Conservation (phyloP, 1,140 invertebrate species). For the Hyposmocoma kahamanoa region DNA sequence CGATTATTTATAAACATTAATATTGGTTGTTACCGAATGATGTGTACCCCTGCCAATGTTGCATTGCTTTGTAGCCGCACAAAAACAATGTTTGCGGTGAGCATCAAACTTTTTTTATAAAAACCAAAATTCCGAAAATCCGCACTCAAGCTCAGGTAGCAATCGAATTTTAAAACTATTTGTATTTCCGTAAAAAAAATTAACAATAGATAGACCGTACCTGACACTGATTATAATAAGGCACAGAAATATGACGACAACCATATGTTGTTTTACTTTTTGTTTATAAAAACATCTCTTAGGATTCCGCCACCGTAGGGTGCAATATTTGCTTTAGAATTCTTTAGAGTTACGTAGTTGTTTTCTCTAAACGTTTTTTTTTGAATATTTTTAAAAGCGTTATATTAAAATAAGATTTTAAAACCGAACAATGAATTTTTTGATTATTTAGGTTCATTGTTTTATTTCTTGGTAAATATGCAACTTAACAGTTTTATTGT, state of each 20-base stretch:
- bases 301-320: not conserved
- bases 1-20: too few relatives aligned
- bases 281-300: conserved; percentile 17
- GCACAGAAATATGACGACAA: conserved; percentile 66
- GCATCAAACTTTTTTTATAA: conserved; percentile 52
- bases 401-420: too few relatives aligned
- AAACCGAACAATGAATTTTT: too few relatives aligned
- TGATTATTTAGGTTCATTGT: too few relatives aligned
- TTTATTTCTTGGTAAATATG: too few relatives aligned
- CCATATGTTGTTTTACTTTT: conserved; percentile 52
- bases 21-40: too few relatives aligned
- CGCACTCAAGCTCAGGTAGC: conserved; percentile 64
- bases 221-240: conserved; percentile 68
- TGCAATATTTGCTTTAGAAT: too few relatives aligned
- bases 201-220: conserved; percentile 55
- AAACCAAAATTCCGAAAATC: conserved; percentile 63
- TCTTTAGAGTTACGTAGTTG: too few relatives aligned
- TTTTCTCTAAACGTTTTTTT: too few relatives aligned
- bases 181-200: conserved; percentile 67
- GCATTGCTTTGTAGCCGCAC: conserved; percentile 24
- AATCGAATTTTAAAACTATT: conserved; percentile 59
- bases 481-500: too few relatives aligned
- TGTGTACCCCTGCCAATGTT: not conserved
- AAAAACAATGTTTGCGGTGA: conserved; percentile 71
- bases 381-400: too few relatives aligned